Percentiles rank a stretch among this genome's conserved stretches.
Evolutionary conservation across 2,888 invertebrate genomes (phyloP).

Genomic region (Phytoseiulus persimilis): DNA sequence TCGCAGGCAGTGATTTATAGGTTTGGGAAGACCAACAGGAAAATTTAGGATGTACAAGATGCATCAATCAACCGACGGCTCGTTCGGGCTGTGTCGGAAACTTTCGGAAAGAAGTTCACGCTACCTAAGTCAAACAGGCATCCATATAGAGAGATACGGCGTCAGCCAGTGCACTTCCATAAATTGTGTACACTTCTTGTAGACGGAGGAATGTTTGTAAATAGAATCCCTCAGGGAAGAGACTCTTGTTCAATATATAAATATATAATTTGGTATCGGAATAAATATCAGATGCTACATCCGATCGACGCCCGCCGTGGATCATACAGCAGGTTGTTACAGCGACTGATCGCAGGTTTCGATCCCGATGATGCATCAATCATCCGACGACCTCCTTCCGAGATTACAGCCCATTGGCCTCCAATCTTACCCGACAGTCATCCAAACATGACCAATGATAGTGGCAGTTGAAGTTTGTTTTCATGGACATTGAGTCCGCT

Average conservation of each 20-base stretch:
- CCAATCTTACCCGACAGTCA: too few species aligned
- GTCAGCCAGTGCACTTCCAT: neutral
- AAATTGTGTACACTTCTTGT: neutral
- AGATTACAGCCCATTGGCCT: too few species aligned
- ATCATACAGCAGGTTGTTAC: too few species aligned
- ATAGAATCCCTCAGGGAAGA: neutral
- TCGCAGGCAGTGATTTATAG: neutral
- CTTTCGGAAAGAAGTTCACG: neutral
- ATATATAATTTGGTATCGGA: neutral
- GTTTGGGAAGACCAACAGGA: neutral
- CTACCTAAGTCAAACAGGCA: neutral
- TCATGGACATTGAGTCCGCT: too few species aligned
- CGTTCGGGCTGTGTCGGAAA: neutral
- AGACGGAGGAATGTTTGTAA: neutral
- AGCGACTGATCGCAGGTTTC: too few species aligned
- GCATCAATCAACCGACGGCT: neutral
- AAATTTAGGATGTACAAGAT: neutral
- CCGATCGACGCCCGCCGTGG: too few species aligned
- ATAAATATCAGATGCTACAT: neutral
- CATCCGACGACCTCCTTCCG: too few species aligned
- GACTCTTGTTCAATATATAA: neutral
- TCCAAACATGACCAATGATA: too few species aligned
- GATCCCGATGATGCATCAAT: too few species aligned
- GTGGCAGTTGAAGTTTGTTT: too few species aligned
- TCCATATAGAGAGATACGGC: neutral